These are phyloP conservation scores for Diabrotica balteata DNA, from an alignment of 2,888 invertebrate genomes.

Conservation along the genomic window DNA sequence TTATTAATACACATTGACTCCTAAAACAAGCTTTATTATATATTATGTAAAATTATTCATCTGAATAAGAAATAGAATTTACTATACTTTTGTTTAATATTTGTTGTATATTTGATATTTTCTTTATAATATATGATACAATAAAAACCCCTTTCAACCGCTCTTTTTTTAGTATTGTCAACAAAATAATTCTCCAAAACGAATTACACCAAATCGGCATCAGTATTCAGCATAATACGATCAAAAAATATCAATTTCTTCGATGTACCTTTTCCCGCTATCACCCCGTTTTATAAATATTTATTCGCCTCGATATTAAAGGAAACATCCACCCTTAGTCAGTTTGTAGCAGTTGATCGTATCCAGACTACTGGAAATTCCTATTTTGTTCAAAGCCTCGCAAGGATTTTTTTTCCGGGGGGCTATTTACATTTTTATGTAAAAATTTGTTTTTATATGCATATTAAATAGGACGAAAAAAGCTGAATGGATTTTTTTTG, in stretches of 20 bases:
- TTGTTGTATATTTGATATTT: too few species aligned
- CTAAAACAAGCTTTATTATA: too few species aligned
- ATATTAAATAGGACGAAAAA: too few species aligned
- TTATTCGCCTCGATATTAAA: slow-evolving; percentile 11
- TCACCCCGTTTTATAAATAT: slow-evolving; percentile 18
- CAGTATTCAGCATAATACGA: not conserved
- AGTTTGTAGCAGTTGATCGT: slow-evolving; percentile 1
- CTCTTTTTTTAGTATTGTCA: too few species aligned
- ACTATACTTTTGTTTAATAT: too few species aligned
- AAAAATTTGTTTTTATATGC: not conserved
- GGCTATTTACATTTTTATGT: not conserved
- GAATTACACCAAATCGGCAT: not conserved
- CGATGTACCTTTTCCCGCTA: slow-evolving; percentile 4
- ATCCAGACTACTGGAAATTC: slow-evolving; percentile 7
- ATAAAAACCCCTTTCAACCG: too few species aligned
- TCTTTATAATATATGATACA: too few species aligned
- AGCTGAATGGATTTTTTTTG: not conserved
- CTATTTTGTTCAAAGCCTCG: not conserved
- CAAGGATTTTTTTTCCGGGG: not conserved
- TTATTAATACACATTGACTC: too few species aligned
- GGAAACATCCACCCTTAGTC: slow-evolving; percentile 5
- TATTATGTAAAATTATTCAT: too few species aligned
- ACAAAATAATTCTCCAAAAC: too few species aligned
- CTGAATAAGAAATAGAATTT: too few species aligned
- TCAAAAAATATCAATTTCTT: slow-evolving; percentile 13